A percentile compares a stretch with the other conserved stretches of the same genome.
phyloP scores from a whole-genome alignment of 2,113 vertebrate genomes.

The Ivindomyrus marchei region DNA sequence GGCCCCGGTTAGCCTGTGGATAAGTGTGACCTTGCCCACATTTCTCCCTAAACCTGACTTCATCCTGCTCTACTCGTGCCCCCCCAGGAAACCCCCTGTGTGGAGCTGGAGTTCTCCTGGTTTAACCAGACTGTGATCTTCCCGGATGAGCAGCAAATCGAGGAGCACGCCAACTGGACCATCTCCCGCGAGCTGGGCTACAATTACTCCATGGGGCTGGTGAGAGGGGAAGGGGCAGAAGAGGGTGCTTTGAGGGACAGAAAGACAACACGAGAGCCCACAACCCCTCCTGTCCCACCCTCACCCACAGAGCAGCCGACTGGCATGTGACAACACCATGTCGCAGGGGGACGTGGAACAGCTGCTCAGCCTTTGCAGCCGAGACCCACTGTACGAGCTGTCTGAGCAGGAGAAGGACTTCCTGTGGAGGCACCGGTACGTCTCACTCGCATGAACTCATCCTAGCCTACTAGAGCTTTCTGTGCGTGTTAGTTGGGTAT shows the following conservation, averaged over 20 bases:
- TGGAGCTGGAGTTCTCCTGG: conserved; percentile 66
- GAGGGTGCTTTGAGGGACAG: neutral
- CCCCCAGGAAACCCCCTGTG: conserved; percentile 61
- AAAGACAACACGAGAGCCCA: neutral
- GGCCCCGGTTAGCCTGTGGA: neutral
- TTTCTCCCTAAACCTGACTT: neutral
- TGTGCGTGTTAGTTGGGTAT: neutral
- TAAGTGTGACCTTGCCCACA: neutral
- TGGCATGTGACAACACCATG: conserved; percentile 63
- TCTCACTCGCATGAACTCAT: neutral
- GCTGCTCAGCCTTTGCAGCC: conserved; percentile 55
- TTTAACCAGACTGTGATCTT: conserved; percentile 59
- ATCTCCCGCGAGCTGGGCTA: conserved; percentile 64
- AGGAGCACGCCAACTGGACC: conserved; percentile 64
- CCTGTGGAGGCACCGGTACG: conserved; percentile 65
- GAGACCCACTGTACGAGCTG: conserved; percentile 65
- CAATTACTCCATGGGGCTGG: conserved; percentile 59
- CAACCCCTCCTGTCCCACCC: neutral
- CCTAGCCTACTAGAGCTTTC: neutral
- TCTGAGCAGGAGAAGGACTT: conserved; percentile 74
- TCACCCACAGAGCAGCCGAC: conserved; percentile 55
- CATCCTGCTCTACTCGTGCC: neutral
- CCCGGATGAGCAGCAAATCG: conserved; percentile 62
- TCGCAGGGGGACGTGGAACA: conserved; percentile 59
- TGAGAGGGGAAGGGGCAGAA: conserved; percentile 23